phyloP scores from a whole-genome alignment of 2,113 vertebrate species.

The Triplophysa dalaica region DNA sequence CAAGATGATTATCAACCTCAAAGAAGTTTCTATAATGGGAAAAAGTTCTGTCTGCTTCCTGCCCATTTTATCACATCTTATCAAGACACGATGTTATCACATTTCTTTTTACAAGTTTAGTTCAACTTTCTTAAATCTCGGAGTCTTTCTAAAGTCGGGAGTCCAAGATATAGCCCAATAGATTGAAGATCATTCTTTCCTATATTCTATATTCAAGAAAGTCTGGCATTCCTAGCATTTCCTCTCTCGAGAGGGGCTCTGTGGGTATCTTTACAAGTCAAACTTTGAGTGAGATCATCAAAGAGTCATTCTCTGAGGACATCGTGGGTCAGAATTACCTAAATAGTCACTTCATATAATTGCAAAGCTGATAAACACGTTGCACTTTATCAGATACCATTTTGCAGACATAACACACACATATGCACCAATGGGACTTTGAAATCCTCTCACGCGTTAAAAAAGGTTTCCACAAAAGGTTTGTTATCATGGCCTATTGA shows the following conservation, averaged over 20 bases:
- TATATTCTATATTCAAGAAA: constrained; percentile 19
- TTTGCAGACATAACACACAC: constrained; percentile 43
- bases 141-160: background rate
- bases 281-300: too few relatives aligned
- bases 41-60: constrained; percentile 15
- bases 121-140: background rate
- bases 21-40: constrained; percentile 21
- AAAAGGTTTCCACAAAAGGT: constrained; percentile 21
- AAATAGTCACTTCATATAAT: constrained; percentile 29
- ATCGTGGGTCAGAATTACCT: constrained; percentile 18
- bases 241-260: too few relatives aligned
- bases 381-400: constrained; percentile 13
- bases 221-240: background rate
- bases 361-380: constrained; percentile 21
- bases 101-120: constrained; percentile 1
- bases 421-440: background rate
- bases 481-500: constrained; percentile 37
- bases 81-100: constrained; percentile 21
- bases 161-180: background rate
- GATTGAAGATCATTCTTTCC: background rate
- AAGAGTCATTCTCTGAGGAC: background rate
- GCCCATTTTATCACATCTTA: constrained; percentile 5
- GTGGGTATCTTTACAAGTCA: too few relatives aligned
- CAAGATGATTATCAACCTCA: constrained; percentile 61
- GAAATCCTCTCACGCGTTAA: background rate